phyloP scores from a whole-genome alignment of 2,888 invertebrate species.

The Agrochola litura region DNA sequence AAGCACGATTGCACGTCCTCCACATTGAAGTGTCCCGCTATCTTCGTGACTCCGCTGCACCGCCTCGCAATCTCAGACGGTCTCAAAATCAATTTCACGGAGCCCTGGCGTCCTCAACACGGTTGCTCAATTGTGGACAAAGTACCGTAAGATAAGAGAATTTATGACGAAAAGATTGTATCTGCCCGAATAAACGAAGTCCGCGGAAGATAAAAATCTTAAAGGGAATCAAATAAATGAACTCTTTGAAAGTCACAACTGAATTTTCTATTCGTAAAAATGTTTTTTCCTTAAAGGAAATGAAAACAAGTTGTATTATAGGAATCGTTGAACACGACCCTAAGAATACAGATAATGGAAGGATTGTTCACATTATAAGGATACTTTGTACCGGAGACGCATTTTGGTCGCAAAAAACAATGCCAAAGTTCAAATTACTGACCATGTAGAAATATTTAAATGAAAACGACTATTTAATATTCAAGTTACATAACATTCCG shows the following conservation, averaged over 20 bases:
- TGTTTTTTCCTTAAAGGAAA: slow-evolving; percentile 22
- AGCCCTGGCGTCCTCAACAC: slow-evolving; percentile 49
- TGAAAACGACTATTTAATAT: slow-evolving; percentile 61
- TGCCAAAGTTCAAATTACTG: slow-evolving; percentile 47
- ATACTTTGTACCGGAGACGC: neutral
- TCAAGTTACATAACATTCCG: slow-evolving; percentile 64
- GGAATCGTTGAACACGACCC: neutral
- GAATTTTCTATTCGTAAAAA: slow-evolving; percentile 38
- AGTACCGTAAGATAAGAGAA: slow-evolving; percentile 59
- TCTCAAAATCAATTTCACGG: slow-evolving; percentile 59
- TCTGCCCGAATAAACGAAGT: slow-evolving; percentile 58
- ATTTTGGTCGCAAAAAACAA: slow-evolving; percentile 36
- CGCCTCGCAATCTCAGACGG: slow-evolving; percentile 37
- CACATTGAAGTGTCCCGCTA: slow-evolving; percentile 30
- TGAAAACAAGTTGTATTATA: neutral
- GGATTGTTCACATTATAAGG: neutral
- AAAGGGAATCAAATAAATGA: slow-evolving; percentile 54
- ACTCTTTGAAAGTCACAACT: slow-evolving; percentile 42
- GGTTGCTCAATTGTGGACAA: slow-evolving; percentile 60
- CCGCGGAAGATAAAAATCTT: slow-evolving; percentile 48
- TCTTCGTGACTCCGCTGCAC: slow-evolving; percentile 39
- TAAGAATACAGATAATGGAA: neutral
- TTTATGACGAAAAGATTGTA: slow-evolving; percentile 62
- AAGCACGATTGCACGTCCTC: slow-evolving; percentile 31
- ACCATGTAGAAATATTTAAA: slow-evolving; percentile 44